Conservation (phyloP, 2,888 invertebrate species). For the Tenthredo mesomela region DNA sequence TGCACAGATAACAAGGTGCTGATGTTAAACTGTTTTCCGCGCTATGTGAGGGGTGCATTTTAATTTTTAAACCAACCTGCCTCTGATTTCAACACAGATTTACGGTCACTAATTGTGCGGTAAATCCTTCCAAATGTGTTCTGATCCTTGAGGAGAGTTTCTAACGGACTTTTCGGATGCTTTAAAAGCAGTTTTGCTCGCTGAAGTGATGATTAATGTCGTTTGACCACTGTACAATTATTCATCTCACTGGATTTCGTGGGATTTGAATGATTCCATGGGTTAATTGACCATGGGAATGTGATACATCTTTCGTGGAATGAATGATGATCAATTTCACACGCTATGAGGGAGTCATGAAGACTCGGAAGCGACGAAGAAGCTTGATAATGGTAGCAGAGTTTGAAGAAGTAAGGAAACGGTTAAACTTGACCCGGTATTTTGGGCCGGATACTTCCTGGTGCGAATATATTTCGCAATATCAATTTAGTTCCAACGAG, state of each 20-base stretch:
- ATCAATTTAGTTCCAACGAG: conserved; percentile 14
- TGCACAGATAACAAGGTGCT: conserved; percentile 1
- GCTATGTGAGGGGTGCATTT: conserved; percentile 67
- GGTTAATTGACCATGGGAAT: not conserved
- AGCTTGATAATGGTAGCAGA: not conserved
- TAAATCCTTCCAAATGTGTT: not conserved
- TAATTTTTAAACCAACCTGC: conserved; percentile 60
- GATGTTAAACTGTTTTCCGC: conserved; percentile 32
- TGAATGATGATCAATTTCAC: not conserved
- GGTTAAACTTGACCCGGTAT: conserved; percentile 27
- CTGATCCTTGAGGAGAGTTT: not conserved
- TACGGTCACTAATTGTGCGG: not conserved
- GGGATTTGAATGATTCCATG: not conserved
- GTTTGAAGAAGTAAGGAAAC: not conserved
- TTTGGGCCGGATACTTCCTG: not conserved
- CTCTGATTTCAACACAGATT: conserved; percentile 6
- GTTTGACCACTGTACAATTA: not conserved
- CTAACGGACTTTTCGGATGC: not conserved
- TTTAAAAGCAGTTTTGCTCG: not conserved
- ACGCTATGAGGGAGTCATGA: not conserved
- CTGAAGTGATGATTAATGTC: not conserved
- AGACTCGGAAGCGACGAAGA: not conserved
- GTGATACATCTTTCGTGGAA: not conserved
- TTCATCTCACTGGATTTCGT: not conserved
- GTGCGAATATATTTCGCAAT: conserved; percentile 33